Conservation (phyloP, 2,797 vertebrate species). For the Eidolon dupreanum region DNA sequence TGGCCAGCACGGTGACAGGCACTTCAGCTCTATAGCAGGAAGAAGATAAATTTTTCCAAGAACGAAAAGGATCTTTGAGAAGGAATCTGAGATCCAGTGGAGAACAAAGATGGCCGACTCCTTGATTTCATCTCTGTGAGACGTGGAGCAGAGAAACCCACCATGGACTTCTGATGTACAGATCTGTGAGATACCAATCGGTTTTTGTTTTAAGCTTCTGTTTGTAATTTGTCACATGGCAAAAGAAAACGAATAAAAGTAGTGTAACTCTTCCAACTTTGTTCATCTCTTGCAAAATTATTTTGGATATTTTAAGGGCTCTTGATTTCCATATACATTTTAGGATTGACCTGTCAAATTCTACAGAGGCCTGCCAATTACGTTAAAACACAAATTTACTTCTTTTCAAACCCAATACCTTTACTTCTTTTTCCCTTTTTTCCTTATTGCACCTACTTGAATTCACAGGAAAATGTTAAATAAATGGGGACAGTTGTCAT, state of each 20-base stretch:
- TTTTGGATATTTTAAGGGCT: background rate
- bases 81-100: background rate
- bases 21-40: background rate
- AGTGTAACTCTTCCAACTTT: background rate
- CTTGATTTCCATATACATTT: background rate
- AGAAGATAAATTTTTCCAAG: background rate
- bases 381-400: background rate
- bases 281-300: background rate
- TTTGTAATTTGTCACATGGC: background rate
- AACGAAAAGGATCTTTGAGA: background rate
- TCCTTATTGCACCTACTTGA: background rate
- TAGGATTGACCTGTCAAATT: background rate
- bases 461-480: background rate
- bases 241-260: background rate
- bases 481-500: background rate
- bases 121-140: background rate
- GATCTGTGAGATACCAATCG: background rate
- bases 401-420: background rate
- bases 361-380: background rate
- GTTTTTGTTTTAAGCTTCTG: background rate
- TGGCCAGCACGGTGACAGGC: fast-evolving
- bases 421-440: background rate
- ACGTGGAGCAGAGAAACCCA: background rate
- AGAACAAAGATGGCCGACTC: background rate
- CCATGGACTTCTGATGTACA: background rate